Base-by-base conservation (phyloP, 2,888 invertebrate genomes). In the Pollenia labialis region DNA sequence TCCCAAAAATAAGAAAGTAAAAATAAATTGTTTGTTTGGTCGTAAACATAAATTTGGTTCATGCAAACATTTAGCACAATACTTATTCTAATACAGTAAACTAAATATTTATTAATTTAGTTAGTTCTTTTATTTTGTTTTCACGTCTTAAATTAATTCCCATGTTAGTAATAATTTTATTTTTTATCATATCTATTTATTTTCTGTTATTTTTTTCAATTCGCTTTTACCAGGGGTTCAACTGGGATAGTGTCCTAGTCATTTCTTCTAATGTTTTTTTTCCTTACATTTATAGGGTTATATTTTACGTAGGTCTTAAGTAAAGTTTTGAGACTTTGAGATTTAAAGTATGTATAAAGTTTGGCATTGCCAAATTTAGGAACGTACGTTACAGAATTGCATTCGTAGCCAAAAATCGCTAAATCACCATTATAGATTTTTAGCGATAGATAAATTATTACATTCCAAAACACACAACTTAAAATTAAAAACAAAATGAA, bases 11-110 rank as follows among this genome's bases (percentile, higher is more conserved):
- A 66, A 48, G 2, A 60, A 64, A 32, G 1, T 66, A 23, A 48
- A 48, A 40, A 50, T 50, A 52, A n/a, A 23, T 56, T 44, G 16
- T 9, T 77, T 58, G 32, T 58, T 64, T 56, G 14, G 7, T 54
- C 14, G 74, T 50, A 18, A 81, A 72, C 46, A 64, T 56, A 72
- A 66, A 58, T 74, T 75, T 81, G 32, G 23, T 60, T 75, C 58
- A 81, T 48, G 74, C 68, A 66, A 58, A 66, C 32, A 14, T 64
- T 74, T 18, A 81, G 66, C 56, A 42, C 42, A 81, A 81, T 74
- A 66, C 23, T 52, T 81, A 81, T 54, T 68, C 16, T 32, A 64
- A 46, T 82, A 23, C 14, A 60, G 46, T 44, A 48, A 44, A 14
- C n/a, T 58, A n/a, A 44, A 6, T 60, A 54, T 56, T 46, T 18